Evolutionary conservation across 2,113 vertebrate genomes (phyloP).

Genomic region (Sporophila hypoxantha): DNA sequence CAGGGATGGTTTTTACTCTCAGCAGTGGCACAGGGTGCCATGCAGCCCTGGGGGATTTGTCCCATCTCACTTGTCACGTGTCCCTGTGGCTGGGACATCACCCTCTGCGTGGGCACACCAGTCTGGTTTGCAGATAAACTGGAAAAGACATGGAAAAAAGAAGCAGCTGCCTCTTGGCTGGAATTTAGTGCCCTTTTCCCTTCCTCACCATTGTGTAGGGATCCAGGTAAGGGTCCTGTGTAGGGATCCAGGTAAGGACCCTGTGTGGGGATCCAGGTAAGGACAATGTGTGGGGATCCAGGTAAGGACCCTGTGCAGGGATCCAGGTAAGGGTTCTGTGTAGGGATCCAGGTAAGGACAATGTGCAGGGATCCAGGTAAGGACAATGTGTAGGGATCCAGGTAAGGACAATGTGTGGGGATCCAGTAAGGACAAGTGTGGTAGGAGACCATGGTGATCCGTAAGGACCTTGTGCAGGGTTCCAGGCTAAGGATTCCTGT

Average conservation of each 20-base stretch:
- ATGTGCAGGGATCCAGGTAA: background rate
- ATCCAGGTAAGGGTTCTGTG: too few relatives aligned
- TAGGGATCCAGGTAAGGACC: too few relatives aligned
- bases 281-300: too few relatives aligned
- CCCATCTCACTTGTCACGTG: fast-evolving
- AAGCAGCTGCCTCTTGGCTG: background rate
- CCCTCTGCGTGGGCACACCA: background rate
- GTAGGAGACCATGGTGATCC: too few relatives aligned
- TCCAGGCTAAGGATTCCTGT: too few relatives aligned
- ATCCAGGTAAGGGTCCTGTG: background rate
- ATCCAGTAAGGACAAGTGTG: too few relatives aligned
- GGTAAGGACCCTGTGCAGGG: too few relatives aligned
- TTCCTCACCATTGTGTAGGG: fast-evolving
- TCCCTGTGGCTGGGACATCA: background rate
- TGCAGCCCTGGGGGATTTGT: background rate
- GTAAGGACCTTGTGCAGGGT: too few relatives aligned
- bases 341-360: too few relatives aligned
- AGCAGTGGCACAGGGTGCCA: background rate
- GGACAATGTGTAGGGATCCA: too few relatives aligned
- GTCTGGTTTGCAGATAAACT: background rate
- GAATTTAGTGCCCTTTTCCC: background rate
- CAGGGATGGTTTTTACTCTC: background rate
- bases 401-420: too few relatives aligned
- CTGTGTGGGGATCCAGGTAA: too few relatives aligned
- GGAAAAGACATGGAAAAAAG: background rate